Evolutionary conservation across 1,140 invertebrate species (phyloP).

Genomic region (Drosophila triauraria): DNA sequence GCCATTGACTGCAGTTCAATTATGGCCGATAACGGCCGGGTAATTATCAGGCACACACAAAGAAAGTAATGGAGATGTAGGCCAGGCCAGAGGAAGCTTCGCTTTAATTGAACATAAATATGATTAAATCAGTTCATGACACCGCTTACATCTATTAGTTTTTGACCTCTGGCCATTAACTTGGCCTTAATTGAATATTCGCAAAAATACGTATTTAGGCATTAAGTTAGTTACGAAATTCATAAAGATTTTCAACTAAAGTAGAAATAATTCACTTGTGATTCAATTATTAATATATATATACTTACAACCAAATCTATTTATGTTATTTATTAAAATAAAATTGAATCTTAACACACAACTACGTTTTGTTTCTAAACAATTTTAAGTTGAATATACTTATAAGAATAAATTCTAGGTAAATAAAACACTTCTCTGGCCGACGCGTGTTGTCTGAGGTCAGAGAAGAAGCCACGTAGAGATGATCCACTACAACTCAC

Average conservation of each 20-base stretch:
- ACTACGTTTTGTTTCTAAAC: too few relatives aligned
- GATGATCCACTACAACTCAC: conserved; percentile 14
- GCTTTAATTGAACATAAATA: conserved; percentile 28
- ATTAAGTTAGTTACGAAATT: background rate
- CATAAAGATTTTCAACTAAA: background rate
- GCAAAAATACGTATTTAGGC: background rate
- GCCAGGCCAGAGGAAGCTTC: conserved; percentile 23
- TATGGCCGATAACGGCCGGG: conserved; percentile 33
- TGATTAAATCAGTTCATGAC: conserved; percentile 34
- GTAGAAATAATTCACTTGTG: too few relatives aligned
- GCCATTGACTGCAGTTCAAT: conserved; percentile 33
- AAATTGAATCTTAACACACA: too few relatives aligned
- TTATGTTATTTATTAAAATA: too few relatives aligned
- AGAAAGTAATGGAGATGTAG: conserved; percentile 37
- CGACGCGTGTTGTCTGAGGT: conserved; percentile 24
- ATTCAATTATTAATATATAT: too few relatives aligned
- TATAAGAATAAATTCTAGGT: background rate
- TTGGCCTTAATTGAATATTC: conserved; percentile 6
- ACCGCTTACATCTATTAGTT: background rate
- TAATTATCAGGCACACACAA: conserved; percentile 29
- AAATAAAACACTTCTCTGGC: conserved; percentile 1
- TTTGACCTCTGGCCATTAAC: conserved; percentile 21
- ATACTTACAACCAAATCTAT: background rate
- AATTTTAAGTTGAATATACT: background rate
- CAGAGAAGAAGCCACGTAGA: conserved; percentile 23